Evolutionary conservation across 2,888 invertebrate species (phyloP), one percentile per base, ranked within the genome.

Genomic region (Agrotis clavis): DNA sequence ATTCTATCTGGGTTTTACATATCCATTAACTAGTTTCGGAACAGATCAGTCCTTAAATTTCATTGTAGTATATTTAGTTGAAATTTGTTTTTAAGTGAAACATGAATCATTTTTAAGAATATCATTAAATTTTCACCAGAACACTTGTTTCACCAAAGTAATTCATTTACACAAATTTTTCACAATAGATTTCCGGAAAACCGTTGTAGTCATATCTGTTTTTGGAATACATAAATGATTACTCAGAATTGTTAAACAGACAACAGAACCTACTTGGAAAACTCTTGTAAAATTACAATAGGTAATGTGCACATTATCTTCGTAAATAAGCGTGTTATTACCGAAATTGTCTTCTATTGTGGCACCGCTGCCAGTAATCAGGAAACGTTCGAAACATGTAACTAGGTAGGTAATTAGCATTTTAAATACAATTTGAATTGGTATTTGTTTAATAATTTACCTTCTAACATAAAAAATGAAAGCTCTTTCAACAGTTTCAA

Each of bases 371-470:
- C 19, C 14, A 59, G 21, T 54, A 48, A 30, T 25, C 19, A 67
- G 56, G 61, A 77, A 53, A 65, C 25, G 18, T 16, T 67, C 18
- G 4, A 65, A 65, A 56, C 47, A 51, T 48, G 18, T 51, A 63
- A 74, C 5, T 53, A 53, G 6, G 50, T 53, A 53, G 6, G 50
- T 50, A 65, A 62, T 76, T 45, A 47, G 61, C 61, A 75, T 76
- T 80, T 80, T 48, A 51, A 76, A 80, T 48, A 61, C 51, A 61
- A 80, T 80, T 61, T 16, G n/a, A 50, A 41, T 74, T 50, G 51
- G 47, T 41, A 41, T 11, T 61, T 53, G n/a, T n/a, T n/a, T n/a
- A n/a, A n/a, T n/a, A n/a, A n/a, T n/a, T n/a, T n/a, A n/a, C n/a
- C n/a, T n/a, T n/a, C n/a, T n/a, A n/a, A n/a, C n/a, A n/a, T n/a